Base-by-base conservation (phyloP, 2,888 invertebrate species). In the Anoncus sp. region DNA sequence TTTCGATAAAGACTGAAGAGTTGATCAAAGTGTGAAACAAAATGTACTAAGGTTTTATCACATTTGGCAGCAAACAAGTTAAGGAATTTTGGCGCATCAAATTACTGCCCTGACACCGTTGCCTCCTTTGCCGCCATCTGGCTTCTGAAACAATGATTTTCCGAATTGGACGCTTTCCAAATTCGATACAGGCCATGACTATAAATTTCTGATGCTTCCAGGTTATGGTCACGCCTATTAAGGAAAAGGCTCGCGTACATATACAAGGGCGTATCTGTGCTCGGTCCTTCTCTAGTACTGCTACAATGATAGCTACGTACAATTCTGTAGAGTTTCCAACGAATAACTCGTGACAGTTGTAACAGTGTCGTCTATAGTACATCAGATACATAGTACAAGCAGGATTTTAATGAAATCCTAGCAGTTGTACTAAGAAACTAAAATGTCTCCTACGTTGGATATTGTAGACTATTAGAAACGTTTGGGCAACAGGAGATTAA, bases 151-250 rank as follows among this genome's bases (percentile, higher is more conserved):
- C 55, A 59, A 76, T 80, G 78, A 83, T 81, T 80, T 82, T 69
- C 62, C 76, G 75, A 79, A 80, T 83, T 85, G 85, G 85, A 83
- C 70, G 53, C 66, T 53, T 71, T 83, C 85, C 85, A 85, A 81
- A 82, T 82, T 82, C 75, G 72, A 74, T 71, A 70, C 80, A 72
- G 51, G 63, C 72, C 45, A 67, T 69, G 57, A 59, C 75, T 63
- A 63, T 79, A 75, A 79, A 72, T 79, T 79, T 35, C 62, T 43
- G 57, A 75, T 63, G 71, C 71, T 57, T 59, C 40, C 38, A 31
- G 78, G 66, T 57, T 72, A 79, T 63, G 67, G 78, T 75, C 71
- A 75, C 72, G 71, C 75, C 75, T 79, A 75, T 79, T 79, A 79
- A 79, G 78, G 78, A 79, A 75, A 62, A 51, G 72, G 75, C 63